phyloP scores from a whole-genome alignment of 2,888 invertebrate genomes.

The Micoletzkya japonica region DNA sequence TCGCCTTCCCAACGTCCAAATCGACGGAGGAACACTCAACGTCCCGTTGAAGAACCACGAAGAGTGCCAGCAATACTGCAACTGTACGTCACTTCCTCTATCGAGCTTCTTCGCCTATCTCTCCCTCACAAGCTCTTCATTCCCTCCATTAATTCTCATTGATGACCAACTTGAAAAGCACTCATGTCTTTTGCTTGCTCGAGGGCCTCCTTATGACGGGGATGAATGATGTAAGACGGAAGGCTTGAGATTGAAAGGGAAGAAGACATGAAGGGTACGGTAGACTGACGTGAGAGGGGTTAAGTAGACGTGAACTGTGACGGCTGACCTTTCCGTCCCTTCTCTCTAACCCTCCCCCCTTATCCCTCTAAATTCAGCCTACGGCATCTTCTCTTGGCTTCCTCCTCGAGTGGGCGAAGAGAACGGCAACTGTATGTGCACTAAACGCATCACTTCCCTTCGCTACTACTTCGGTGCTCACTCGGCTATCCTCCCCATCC shows the following conservation, averaged over 20 bases:
- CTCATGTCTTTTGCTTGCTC: too few relatives aligned
- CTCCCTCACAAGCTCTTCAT: too few relatives aligned
- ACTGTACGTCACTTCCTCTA: too few relatives aligned
- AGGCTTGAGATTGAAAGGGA: too few relatives aligned
- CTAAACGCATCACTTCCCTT: slow-evolving; percentile 12
- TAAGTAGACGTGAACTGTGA: not conserved
- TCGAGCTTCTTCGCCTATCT: too few relatives aligned
- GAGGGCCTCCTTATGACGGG: too few relatives aligned
- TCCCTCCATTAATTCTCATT: too few relatives aligned
- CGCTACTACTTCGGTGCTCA: not conserved
- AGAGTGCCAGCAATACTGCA: slow-evolving; percentile 49
- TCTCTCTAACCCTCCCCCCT: not conserved
- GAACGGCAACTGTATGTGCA: slow-evolving; percentile 18
- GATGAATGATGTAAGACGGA: too few relatives aligned
- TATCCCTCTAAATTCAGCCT: slow-evolving; percentile 42
- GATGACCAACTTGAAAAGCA: too few relatives aligned
- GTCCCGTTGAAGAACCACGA: slow-evolving; percentile 42
- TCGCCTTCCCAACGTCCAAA: slow-evolving; percentile 39
- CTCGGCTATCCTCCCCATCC: not conserved
- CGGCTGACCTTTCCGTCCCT: not conserved
- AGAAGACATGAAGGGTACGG: too few relatives aligned
- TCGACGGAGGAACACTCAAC: slow-evolving; percentile 40
- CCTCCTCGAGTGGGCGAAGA: slow-evolving; percentile 1
- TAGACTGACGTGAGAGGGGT: too few relatives aligned
- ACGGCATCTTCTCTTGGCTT: slow-evolving; percentile 47